These are phyloP conservation scores for Sciurus carolinensis DNA, from an alignment of 2,797 vertebrate genomes.

Conservation along the genomic window DNA sequence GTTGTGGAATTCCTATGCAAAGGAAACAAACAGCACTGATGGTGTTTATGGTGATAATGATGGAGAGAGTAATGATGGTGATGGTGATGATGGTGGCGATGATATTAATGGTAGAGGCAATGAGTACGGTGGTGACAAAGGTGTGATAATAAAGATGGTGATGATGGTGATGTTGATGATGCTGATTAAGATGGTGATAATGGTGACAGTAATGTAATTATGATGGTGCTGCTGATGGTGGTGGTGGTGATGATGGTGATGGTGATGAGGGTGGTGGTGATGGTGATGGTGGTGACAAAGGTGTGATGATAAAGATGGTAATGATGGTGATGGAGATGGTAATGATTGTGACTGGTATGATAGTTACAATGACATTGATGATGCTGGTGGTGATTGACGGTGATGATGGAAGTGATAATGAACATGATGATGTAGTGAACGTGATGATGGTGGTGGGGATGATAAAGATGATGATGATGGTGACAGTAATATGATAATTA, in stretches of 20 bases:
- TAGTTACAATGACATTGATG: too few relatives aligned
- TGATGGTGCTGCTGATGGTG: background rate
- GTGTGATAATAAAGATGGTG: rapidly evolving
- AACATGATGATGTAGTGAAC: too few relatives aligned
- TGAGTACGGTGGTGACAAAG: background rate
- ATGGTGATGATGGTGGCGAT: rapidly evolving
- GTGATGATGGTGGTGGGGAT: rapidly evolving
- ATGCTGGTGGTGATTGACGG: rapidly evolving
- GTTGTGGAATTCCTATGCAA: background rate
- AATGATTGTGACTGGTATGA: background rate
- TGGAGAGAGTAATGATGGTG: too few relatives aligned
- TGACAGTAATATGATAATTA: rapidly evolving
- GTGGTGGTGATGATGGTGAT: background rate
- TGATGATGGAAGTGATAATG: too few relatives aligned
- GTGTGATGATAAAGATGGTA: too few relatives aligned
- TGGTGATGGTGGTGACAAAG: background rate
- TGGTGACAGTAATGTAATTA: too few relatives aligned
- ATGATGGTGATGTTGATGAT: background rate
- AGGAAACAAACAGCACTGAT: background rate
- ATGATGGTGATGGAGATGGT: too few relatives aligned
- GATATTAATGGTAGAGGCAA: background rate
- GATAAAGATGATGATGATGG: background rate
- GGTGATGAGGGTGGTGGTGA: background rate
- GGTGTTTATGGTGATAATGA: rapidly evolving
- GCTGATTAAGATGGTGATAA: background rate